These are phyloP conservation scores for Myiozetetes cayanensis DNA, from an alignment of 2,113 vertebrate species.

Conservation along the genomic window DNA sequence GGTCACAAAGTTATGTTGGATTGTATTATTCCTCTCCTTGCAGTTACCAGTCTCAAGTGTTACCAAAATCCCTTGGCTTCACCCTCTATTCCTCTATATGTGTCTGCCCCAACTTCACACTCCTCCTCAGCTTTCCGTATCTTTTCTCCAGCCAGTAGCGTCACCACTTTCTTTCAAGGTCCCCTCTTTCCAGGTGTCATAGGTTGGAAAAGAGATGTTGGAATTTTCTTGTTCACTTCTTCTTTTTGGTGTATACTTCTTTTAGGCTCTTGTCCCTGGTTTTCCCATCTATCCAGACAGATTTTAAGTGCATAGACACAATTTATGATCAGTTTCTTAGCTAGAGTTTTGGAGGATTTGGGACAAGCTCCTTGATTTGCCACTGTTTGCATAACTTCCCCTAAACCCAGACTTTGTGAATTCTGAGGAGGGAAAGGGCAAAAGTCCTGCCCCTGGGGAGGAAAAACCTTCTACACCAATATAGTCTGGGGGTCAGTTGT, in stretches of 20 bases:
- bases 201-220: too few species aligned
- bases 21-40: background rate
- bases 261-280: background rate
- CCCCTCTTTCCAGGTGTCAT: background rate
- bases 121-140: background rate
- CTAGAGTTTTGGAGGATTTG: background rate
- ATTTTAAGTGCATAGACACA: background rate
- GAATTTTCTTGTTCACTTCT: background rate
- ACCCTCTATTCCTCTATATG: background rate
- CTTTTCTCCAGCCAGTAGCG: background rate
- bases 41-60: background rate
- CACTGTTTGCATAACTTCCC: background rate
- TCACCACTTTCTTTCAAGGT: background rate
- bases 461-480: background rate
- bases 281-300: background rate
- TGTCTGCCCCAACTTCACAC: background rate
- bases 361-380: background rate
- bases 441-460: background rate
- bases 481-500: too few species aligned
- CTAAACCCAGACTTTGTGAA: background rate
- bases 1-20: background rate
- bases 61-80: background rate
- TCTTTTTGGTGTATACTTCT: background rate
- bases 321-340: background rate
- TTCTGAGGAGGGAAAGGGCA: background rate